Evolutionary conservation across 2,888 invertebrate species (phyloP).

Genomic region (Phorcus lineatus): DNA sequence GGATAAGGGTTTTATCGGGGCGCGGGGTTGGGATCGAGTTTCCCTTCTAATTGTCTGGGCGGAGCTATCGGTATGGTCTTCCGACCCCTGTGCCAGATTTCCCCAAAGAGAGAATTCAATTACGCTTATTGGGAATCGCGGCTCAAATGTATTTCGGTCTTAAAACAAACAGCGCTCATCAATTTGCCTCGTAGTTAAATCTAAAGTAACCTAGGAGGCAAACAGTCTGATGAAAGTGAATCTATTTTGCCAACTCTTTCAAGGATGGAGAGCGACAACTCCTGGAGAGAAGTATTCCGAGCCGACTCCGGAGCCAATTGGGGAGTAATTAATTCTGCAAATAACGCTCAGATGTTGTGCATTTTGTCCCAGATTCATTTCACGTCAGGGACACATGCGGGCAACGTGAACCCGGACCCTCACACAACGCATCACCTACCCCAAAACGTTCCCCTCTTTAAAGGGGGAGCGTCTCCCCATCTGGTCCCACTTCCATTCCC

Average conservation of each 20-base stretch:
- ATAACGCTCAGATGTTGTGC: constrained; percentile 30
- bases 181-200: constrained; percentile 28
- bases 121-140: constrained; percentile 29
- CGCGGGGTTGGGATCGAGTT: constrained; percentile 10
- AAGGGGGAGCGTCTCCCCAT: neutral
- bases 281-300: constrained; percentile 24
- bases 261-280: constrained; percentile 26
- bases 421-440: too few species aligned
- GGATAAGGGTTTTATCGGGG: constrained; percentile 25
- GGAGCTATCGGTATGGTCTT: constrained; percentile 25
- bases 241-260: constrained; percentile 28
- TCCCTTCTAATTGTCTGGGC: constrained; percentile 31
- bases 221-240: constrained; percentile 21
- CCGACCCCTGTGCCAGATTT: constrained; percentile 24
- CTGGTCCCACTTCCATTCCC: neutral
- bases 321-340: constrained; percentile 29
- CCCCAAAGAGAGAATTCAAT: constrained; percentile 30
- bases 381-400: constrained; percentile 21
- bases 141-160: constrained; percentile 34
- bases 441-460: neutral
- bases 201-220: constrained; percentile 25
- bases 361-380: constrained; percentile 24
- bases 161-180: constrained; percentile 34
- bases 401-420: neutral
- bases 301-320: constrained; percentile 7